A percentile compares a stretch with the other conserved stretches of the same genome.
phyloP scores from a whole-genome alignment of 2,113 vertebrate genomes.

The Naja naja region DNA sequence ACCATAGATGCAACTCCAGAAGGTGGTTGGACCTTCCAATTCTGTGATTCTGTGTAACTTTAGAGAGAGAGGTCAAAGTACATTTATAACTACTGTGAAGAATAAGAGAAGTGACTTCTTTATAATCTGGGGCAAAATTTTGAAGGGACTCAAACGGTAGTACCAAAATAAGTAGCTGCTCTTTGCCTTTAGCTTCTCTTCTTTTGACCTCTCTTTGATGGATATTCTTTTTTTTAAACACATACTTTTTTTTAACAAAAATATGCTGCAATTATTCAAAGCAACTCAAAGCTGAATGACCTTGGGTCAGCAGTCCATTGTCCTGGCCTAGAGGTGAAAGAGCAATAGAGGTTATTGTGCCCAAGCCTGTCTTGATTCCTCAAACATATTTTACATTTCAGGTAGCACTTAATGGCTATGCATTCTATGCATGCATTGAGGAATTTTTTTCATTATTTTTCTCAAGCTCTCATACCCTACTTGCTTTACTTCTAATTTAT shows the following conservation, averaged over 20 bases:
- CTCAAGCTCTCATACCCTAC: neutral
- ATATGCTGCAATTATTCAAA: neutral
- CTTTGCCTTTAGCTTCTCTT: neutral
- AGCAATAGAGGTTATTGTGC: neutral
- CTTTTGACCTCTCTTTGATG: neutral
- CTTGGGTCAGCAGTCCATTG: neutral
- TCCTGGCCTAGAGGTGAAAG: neutral
- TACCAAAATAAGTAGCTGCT: neutral
- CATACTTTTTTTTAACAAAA: neutral
- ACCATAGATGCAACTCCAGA: no score
- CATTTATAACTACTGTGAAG: neutral
- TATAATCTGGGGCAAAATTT: neutral
- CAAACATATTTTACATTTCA: neutral
- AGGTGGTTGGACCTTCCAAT: neutral
- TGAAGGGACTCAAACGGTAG: neutral
- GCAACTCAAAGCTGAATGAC: neutral
- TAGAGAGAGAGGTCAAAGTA: neutral
- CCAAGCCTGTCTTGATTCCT: neutral
- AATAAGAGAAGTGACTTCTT: neutral
- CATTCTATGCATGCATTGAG: neutral
- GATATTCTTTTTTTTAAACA: neutral
- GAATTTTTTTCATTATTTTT: neutral
- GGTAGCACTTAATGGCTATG: neutral
- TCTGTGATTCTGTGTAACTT: neutral
- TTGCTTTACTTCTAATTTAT: neutral